A percentile compares a stretch with the other conserved stretches of the same genome.
These are phyloP conservation scores for Denticeps clupeoides DNA, from an alignment of 2,797 vertebrate species.

Conservation along the genomic window DNA sequence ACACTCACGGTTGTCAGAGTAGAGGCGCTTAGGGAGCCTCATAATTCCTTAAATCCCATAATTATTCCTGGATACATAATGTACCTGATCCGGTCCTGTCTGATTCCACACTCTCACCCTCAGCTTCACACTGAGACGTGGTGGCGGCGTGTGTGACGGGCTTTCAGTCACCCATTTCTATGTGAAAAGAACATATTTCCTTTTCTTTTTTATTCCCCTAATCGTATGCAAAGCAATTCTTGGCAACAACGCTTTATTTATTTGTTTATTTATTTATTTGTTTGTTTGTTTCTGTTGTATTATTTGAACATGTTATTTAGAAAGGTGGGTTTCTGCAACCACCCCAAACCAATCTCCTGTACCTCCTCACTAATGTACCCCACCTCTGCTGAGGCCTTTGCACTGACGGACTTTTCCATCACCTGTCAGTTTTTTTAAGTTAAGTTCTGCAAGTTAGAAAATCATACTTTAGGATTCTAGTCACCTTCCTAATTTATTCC, in stretches of 20 bases:
- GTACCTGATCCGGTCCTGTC: conserved; percentile 64
- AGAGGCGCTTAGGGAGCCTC: conserved; percentile 61
- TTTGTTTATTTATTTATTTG: no score
- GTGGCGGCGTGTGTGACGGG: conserved; percentile 35
- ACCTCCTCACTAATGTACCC: no score
- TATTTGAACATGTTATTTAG: no score
- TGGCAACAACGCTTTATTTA: conserved; percentile 23
- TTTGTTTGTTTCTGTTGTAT: no score
- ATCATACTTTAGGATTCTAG: no score
- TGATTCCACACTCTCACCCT: conserved; percentile 47
- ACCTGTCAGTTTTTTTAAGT: no score
- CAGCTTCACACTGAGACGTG: conserved; percentile 24
- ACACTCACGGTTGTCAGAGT: conserved; percentile 65
- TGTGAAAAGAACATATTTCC: conserved; percentile 50
- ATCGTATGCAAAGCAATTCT: conserved; percentile 18
- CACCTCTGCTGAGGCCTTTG: no score
- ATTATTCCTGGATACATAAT: conserved; percentile 66
- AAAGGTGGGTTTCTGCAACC: no score
- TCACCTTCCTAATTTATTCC: no score
- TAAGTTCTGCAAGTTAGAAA: no score
- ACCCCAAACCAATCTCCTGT: no score
- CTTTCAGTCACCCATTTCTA: conserved; percentile 47
- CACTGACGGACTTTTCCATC: no score
- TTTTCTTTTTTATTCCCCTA: conserved; percentile 26
- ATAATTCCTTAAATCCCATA: conserved; percentile 70